Base-by-base conservation (phyloP, 2,113 vertebrate species). In the Clarias batrachus region DNA sequence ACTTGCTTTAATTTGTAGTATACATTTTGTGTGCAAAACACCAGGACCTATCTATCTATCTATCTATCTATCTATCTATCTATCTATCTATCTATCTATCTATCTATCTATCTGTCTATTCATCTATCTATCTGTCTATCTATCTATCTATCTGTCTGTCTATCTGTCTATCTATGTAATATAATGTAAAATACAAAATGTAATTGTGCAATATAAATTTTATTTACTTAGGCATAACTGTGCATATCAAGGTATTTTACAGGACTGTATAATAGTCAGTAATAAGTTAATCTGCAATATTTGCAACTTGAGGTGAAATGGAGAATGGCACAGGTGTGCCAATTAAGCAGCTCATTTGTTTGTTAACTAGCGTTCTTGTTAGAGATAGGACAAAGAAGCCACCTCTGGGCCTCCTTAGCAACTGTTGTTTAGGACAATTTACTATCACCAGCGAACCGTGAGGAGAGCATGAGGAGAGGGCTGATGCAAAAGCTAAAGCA, bases 241-340 rank as follows among this genome's bases (percentile, higher is more conserved):
- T 70, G 85, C 63, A 59, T 84, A 73, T 23, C 56, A n/a, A 41
- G 14, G 68, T 66, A 63, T 76, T 82, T 57, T 57, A 57, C 60
- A 77, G 21, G 68, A 83, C 25, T 63, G 13, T 82, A 83, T 78
- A 19, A 77, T 30, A 57, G 14, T 57, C 60, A 77, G 71, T 87
- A 87, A 83, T 87, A 87, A 83, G 62, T 48, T 78, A 74, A 87
- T 83, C 86, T 87, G 86, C 86, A 87, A 87, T 87, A 83, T 54
- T 79, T 83, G 85, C 81, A 83, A 83, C 70, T 86, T 86, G 68
- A 76, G 66, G 33, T 82, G n/a, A 41, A 83, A 77, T 23, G 23
- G 71, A 37, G 30, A 78, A 78, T 59, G 66, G 86, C 81, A 78
- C 86, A 87, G 86, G 81, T 87, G 86, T 87, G 81, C 59, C 81